Conservation (phyloP, 2,797 vertebrate genomes). For the Heterohyrax brucei region DNA sequence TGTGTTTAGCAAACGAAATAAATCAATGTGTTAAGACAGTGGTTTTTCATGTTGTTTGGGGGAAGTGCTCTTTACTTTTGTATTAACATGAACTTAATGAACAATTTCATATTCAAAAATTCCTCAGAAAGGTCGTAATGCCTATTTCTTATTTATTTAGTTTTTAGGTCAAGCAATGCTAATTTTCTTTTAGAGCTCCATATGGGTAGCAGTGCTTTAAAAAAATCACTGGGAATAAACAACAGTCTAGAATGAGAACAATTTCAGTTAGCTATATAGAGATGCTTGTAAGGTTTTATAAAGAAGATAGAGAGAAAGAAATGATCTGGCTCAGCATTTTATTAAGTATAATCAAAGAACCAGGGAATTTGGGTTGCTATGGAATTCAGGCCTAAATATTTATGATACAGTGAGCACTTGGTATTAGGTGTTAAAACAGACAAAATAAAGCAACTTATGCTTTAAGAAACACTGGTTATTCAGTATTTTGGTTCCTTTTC, state of each 20-base stretch:
- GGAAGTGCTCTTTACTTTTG: constrained; percentile 78
- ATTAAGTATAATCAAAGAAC: constrained; percentile 71
- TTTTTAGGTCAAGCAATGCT: constrained; percentile 70
- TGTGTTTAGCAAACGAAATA: constrained; percentile 80
- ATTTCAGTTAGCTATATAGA: constrained; percentile 71
- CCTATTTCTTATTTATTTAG: constrained; percentile 71
- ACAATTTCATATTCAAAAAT: constrained; percentile 81
- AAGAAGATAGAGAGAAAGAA: constrained; percentile 67
- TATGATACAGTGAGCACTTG: constrained; percentile 1
- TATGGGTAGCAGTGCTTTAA: constrained; percentile 45
- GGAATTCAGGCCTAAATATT: constrained; percentile 81
- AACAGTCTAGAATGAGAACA: constrained; percentile 7
- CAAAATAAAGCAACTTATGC: constrained; percentile 11
- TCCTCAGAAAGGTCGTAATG: constrained; percentile 76
- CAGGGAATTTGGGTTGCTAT: constrained; percentile 76
- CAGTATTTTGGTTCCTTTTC: constrained; percentile 41
- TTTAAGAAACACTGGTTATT: constrained; percentile 48
- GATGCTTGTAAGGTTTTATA: constrained; percentile 41
- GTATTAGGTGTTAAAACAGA: constrained; percentile 52
- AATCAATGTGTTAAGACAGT: constrained; percentile 76
- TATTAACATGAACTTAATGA: constrained; percentile 81
- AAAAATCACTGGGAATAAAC: constrained; percentile 73
- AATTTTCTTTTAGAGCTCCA: constrained; percentile 78
- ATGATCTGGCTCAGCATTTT: constrained; percentile 42
- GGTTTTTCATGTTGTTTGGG: constrained; percentile 68